These are phyloP conservation scores for Bombus breviceps DNA, from an alignment of 1,140 invertebrate species.

Conservation along the genomic window DNA sequence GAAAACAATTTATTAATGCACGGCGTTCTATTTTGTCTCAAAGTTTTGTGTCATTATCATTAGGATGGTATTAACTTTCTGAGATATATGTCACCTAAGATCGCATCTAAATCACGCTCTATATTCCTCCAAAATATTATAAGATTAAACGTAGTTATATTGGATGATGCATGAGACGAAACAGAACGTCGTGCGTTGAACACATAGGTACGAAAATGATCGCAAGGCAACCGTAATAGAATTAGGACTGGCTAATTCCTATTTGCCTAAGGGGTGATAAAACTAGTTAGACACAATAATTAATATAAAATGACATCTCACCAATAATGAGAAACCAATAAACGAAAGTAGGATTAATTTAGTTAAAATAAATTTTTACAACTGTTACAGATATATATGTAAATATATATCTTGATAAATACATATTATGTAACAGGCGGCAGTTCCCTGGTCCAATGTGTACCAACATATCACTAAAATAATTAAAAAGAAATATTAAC, in stretches of 20 bases:
- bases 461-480: neutral
- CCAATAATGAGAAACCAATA: constrained; percentile 75
- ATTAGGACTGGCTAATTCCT: constrained; percentile 77
- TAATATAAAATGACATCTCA: constrained; percentile 76
- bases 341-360: constrained; percentile 75
- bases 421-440: constrained; percentile 49
- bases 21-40: constrained; percentile 42
- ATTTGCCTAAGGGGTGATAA: constrained; percentile 76
- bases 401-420: constrained; percentile 38
- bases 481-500: constrained; percentile 16
- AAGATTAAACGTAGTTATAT: neutral
- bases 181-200: constrained; percentile 63
- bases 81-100: neutral
- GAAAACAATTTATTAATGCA: constrained; percentile 43
- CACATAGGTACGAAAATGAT: constrained; percentile 77
- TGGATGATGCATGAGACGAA: constrained; percentile 48
- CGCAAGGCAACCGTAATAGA: constrained; percentile 75
- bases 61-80: neutral
- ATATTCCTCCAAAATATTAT: neutral
- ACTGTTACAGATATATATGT: constrained; percentile 59
- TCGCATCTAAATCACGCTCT: no score
- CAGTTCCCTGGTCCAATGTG: constrained; percentile 60
- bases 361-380: constrained; percentile 64
- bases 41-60: neutral
- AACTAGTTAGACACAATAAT: constrained; percentile 78